These are phyloP conservation scores for Cryptocephalus primarius DNA, from an alignment of 2,888 invertebrate genomes.

Conservation along the genomic window DNA sequence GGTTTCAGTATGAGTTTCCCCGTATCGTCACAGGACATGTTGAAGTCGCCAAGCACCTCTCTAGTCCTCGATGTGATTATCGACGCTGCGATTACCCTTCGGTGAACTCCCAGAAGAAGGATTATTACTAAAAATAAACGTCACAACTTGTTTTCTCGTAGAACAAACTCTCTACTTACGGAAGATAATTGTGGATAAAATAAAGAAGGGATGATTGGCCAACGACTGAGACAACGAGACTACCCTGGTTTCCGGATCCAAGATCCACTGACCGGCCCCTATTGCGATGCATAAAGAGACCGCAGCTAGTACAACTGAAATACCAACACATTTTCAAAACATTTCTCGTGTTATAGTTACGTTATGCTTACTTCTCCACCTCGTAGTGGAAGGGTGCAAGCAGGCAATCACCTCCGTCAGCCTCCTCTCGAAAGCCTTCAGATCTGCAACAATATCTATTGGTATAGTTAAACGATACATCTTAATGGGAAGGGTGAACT, in stretches of 20 bases:
- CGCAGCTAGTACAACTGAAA: conserved; percentile 70
- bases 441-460: conserved; percentile 54
- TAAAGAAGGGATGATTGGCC: conserved; percentile 89
- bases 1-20: conserved; percentile 92
- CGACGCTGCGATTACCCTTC: conserved; percentile 91
- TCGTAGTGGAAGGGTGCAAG: conserved; percentile 83
- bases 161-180: conserved; percentile 42
- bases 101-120: conserved; percentile 88
- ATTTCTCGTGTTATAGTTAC: neutral
- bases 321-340: neutral
- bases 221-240: conserved; percentile 85
- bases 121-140: conserved; percentile 53
- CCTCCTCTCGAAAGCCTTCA: conserved; percentile 95
- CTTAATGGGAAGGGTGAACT: neutral
- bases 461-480: conserved; percentile 12
- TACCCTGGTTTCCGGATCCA: conserved; percentile 86
- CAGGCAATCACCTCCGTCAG: conserved; percentile 95
- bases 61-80: conserved; percentile 89
- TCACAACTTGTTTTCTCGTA: neutral
- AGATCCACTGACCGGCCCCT: conserved; percentile 93
- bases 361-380: conserved; percentile 84
- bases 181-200: conserved; percentile 72
- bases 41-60: conserved; percentile 85
- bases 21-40: conserved; percentile 97
- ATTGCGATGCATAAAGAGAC: conserved; percentile 85